phyloP scores from a whole-genome alignment of 37 sponge, comb jelly and placozoan genomes.

The Petrosia ficiformis region DNA sequence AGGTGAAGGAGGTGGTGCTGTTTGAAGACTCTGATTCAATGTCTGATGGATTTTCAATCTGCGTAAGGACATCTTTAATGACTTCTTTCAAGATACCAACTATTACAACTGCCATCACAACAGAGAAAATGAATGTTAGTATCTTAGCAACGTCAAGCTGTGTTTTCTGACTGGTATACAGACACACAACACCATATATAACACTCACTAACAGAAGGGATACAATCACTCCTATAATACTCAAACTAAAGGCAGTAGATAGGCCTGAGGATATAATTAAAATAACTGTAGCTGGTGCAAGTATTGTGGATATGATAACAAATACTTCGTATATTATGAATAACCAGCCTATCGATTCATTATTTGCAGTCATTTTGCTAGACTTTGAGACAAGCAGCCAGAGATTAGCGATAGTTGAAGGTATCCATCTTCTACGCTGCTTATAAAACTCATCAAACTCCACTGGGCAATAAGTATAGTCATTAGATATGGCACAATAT shows the following conservation, averaged over 20 bases:
- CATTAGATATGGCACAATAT: constrained; percentile 80
- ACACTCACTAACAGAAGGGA: constrained; percentile 27
- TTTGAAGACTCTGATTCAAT: neutral
- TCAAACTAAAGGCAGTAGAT: constrained; percentile 24
- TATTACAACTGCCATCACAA: constrained; percentile 62
- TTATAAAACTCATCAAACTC: constrained; percentile 84
- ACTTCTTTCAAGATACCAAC: constrained; percentile 48
- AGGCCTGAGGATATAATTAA: constrained; percentile 74
- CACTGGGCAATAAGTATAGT: constrained; percentile 78
- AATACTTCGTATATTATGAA: constrained; percentile 78
- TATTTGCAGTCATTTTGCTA: constrained; percentile 36
- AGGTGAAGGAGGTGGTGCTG: constrained; percentile 12
- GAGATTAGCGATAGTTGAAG: constrained; percentile 87
- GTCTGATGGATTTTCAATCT: constrained; percentile 1
- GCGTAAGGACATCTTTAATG: constrained; percentile 13
- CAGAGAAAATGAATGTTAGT: constrained; percentile 63
- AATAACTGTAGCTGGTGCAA: constrained; percentile 80
- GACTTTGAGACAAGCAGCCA: constrained; percentile 42
- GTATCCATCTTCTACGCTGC: constrained; percentile 88
- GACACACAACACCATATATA: constrained; percentile 50
- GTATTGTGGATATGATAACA: constrained; percentile 71
- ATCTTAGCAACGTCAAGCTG: constrained; percentile 65
- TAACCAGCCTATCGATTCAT: constrained; percentile 60
- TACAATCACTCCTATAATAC: neutral
- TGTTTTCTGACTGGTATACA: constrained; percentile 36